phyloP scores from a whole-genome alignment of 2,113 vertebrate species.

The Alligator sinensis region DNA sequence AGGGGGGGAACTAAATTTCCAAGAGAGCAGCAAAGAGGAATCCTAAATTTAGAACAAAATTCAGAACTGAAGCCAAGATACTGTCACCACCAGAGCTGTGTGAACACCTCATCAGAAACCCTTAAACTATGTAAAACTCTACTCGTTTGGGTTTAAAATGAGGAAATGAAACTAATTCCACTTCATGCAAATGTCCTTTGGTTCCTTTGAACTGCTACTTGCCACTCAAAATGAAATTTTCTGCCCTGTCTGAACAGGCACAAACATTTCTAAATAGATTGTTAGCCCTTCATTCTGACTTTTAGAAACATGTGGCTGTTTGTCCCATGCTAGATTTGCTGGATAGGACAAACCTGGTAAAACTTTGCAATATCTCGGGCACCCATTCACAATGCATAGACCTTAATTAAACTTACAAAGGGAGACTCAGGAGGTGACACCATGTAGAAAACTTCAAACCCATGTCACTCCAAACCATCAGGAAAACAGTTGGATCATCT shows the following conservation, averaged over 20 bases:
- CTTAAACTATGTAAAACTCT: slow-evolving; percentile 54
- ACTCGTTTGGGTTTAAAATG: slow-evolving; percentile 7
- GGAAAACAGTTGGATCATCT: not conserved
- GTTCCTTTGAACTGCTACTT: slow-evolving; percentile 2
- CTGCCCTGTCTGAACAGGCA: not conserved
- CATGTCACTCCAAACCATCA: not conserved
- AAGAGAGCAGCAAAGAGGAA: slow-evolving; percentile 63
- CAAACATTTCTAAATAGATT: slow-evolving; percentile 14
- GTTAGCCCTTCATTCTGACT: slow-evolving; percentile 30
- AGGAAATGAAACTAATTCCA: not conserved
- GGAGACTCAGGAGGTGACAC: not conserved
- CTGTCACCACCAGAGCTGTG: slow-evolving; percentile 66
- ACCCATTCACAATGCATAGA: slow-evolving; percentile 5
- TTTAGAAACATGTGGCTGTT: slow-evolving; percentile 24
- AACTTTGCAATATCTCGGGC: not conserved
- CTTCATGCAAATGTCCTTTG: not conserved
- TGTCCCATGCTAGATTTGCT: slow-evolving; percentile 32
- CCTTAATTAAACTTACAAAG: slow-evolving; percentile 24
- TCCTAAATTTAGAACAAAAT: slow-evolving; percentile 77
- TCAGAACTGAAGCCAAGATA: slow-evolving; percentile 71
- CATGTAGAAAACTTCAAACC: not conserved
- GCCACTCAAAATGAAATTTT: slow-evolving; percentile 8
- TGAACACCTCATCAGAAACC: slow-evolving; percentile 68
- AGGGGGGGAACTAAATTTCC: slow-evolving; percentile 69
- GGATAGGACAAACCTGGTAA: not conserved